Conservation (phyloP, 2,113 vertebrate genomes). For the Pipa parva region DNA sequence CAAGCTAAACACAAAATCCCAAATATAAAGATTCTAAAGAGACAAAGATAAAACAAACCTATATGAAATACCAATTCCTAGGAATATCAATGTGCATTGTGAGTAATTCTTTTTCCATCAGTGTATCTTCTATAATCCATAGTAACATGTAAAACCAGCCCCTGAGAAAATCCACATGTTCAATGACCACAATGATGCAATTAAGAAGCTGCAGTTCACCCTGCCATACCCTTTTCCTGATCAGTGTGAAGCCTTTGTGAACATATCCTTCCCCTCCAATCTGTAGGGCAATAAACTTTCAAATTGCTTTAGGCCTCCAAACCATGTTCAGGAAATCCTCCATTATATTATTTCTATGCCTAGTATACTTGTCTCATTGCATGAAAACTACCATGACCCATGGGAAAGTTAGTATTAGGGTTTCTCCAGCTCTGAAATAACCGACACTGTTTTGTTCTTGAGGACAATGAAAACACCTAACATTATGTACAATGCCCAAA, state of each 20-base stretch:
- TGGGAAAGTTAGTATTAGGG: not conserved
- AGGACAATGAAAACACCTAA: too few species aligned
- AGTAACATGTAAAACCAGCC: too few species aligned
- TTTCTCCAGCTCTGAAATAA: not conserved
- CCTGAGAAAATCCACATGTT: too few species aligned
- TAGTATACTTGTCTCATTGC: not conserved
- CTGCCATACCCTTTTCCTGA: slow-evolving; percentile 1
- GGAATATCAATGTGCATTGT: too few species aligned
- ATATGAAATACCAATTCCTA: too few species aligned
- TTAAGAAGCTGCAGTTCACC: not conserved
- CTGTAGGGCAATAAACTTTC: not conserved
- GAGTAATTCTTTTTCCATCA: not conserved
- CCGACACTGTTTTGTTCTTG: too few species aligned
- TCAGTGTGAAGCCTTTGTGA: not conserved
- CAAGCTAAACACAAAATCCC: too few species aligned
- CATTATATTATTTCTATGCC: not conserved
- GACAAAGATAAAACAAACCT: too few species aligned
- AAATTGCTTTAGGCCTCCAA: not conserved
- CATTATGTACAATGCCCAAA: too few species aligned
- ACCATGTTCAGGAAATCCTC: slow-evolving; percentile 1
- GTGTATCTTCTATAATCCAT: not conserved
- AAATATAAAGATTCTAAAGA: too few species aligned
- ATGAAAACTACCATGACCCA: not conserved
- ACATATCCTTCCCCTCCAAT: slow-evolving; percentile 1
- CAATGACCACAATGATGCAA: too few species aligned